These are phyloP conservation scores for Acronicta leporina DNA, from an alignment of 2,888 invertebrate species.

Conservation along the genomic window DNA sequence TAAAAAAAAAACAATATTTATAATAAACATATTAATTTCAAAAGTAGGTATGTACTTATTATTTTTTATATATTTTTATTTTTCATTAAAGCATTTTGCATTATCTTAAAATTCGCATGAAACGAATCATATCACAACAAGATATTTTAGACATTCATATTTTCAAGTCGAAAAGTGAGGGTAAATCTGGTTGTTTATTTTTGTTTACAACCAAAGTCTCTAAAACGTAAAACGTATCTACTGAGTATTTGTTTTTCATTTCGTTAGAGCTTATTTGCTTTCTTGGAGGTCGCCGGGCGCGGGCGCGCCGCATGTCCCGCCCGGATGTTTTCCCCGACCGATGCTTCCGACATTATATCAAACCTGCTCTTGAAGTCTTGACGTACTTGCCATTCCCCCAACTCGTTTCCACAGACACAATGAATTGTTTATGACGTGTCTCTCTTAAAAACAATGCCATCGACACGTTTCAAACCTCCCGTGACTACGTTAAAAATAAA, in stretches of 20 bases:
- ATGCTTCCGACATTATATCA: conserved; percentile 67
- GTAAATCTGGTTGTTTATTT: conserved; percentile 35
- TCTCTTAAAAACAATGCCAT: conserved; percentile 60
- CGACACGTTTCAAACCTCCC: conserved; percentile 55
- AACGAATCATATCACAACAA: conserved; percentile 9
- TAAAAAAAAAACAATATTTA: too few species aligned
- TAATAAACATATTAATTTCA: too few species aligned
- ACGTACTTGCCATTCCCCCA: conserved; percentile 65
- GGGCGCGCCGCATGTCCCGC: conserved; percentile 19
- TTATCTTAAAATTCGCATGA: not conserved
- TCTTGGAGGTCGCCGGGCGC: conserved; percentile 47
- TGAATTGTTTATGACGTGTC: conserved; percentile 67
- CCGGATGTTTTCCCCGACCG: conserved; percentile 69
- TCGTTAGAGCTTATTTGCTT: conserved; percentile 64
- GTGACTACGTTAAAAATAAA: conserved; percentile 67
- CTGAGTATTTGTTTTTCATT: conserved; percentile 67
- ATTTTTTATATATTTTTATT: too few species aligned
- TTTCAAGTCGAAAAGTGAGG: conserved; percentile 20
- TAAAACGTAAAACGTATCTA: conserved; percentile 44
- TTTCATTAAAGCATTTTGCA: too few species aligned
- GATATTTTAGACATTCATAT: conserved; percentile 10
- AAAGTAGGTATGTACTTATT: too few species aligned
- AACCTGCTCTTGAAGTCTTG: conserved; percentile 67
- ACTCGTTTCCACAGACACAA: conserved; percentile 65
- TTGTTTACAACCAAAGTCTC: conserved; percentile 41